Evolutionary conservation across 2,888 invertebrate genomes (phyloP), one percentile per base, ranked within the genome.

Genomic region (Microctonus brassicae): DNA sequence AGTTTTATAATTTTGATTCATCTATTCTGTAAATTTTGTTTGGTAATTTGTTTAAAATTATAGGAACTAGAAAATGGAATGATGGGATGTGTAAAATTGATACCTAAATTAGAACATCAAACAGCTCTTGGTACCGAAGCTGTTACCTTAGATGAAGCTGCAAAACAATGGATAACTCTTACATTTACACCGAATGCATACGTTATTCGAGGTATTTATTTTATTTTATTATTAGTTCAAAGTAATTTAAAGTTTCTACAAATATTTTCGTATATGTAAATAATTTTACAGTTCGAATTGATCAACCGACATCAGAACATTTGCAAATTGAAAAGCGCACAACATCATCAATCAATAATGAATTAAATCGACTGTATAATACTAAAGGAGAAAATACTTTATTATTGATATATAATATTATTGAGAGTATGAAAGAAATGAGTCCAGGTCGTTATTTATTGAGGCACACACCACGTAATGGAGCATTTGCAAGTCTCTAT

Each of bases 41-140:
- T 17, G 33, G n/a, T 39, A 66, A 58, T 36, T 0, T 13, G 24
- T 33, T 69, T 53, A 11, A 42, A 22, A 65, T 61, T 73, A 9
- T 60, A 84, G 84, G 72, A n/a, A 69, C 65, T 72, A 13, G 7
- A 55, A 58, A 47, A 74, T 33, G 71, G 70, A 4, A 47, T 71
- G n/a, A 60, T 67, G 5, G 73, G 71, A n/a, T 34, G 74, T 53
- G 68, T 81, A 34, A 60, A 82, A 36, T 24, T 83, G 22, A 76
- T 74, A 9, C 80, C 83, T 36, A 84, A 83, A 70, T 47, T 84
- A 39, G 83, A 84, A 57, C 78, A 84, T 63, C 83, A 84, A 74
- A 1, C 75, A 33, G 76, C 62, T 34, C 26, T 83, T 24, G 83
- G 83, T 24, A 82, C 81, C 13, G 83, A 84, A 74, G 80, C 79